A percentile compares a stretch with the other conserved stretches of the same genome.
Conservation (phyloP, 2,797 vertebrate species). For the Capromys pilorides region DNA sequence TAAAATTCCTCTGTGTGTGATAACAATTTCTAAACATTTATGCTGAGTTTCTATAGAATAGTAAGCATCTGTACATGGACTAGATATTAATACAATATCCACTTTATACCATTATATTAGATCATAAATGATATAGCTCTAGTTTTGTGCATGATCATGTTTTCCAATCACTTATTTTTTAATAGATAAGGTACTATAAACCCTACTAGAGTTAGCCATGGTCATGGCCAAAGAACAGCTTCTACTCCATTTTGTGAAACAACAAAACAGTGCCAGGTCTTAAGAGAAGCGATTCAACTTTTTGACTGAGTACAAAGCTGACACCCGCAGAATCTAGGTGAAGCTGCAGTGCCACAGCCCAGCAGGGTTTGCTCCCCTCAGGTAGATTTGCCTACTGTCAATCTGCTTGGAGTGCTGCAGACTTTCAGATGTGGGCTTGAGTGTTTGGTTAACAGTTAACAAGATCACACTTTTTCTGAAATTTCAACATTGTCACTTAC, state of each 20-base stretch:
- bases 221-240: background rate
- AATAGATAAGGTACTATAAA: background rate
- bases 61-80: background rate
- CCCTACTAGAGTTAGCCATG: background rate
- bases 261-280: background rate
- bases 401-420: background rate
- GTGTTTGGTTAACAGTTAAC: background rate
- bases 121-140: background rate
- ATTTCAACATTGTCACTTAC: background rate
- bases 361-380: background rate
- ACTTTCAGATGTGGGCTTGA: background rate
- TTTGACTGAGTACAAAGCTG: background rate
- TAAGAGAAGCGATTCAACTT: background rate
- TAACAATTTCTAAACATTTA: accelerated
- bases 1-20: accelerated
- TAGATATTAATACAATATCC: background rate
- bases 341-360: too few relatives aligned
- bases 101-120: background rate
- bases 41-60: background rate
- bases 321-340: background rate
- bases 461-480: background rate
- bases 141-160: background rate
- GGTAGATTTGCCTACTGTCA: background rate
- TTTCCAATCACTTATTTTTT: background rate
- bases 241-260: background rate